Percentiles rank a stretch among this genome's conserved stretches.
These are phyloP conservation scores for Megatriorchis doriae DNA, from an alignment of 2,113 vertebrate genomes.

Conservation along the genomic window DNA sequence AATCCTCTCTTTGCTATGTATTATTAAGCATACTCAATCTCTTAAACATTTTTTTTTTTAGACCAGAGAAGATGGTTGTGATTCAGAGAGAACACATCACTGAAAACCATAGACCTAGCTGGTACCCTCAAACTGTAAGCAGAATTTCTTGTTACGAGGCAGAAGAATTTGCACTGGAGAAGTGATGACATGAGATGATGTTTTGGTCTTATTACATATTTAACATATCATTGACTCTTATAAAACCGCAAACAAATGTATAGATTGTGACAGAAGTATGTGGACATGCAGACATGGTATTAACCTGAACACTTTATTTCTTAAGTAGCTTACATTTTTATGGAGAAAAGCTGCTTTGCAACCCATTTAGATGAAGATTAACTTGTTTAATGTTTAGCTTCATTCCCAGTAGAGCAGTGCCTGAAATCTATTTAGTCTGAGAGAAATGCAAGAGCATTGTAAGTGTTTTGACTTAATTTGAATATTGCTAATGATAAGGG, in stretches of 20 bases:
- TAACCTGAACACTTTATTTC: constrained; percentile 11
- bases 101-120: background rate
- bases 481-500: background rate
- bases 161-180: background rate
- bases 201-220: background rate
- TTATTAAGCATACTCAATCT: background rate
- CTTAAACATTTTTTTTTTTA: background rate
- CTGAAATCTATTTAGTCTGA: constrained; percentile 22
- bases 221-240: background rate
- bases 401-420: background rate
- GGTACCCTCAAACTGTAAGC: background rate
- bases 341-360: constrained; percentile 48
- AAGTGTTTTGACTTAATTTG: constrained; percentile 35
- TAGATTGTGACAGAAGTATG: background rate
- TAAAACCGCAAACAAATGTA: background rate
- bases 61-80: background rate
- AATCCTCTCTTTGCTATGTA: background rate
- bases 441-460: background rate
- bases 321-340: constrained; percentile 49
- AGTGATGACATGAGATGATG: background rate
- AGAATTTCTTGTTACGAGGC: background rate
- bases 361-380: constrained; percentile 48
- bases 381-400: constrained; percentile 46
- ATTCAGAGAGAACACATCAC: background rate
- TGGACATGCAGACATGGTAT: background rate